Percentiles rank a stretch among this genome's conserved stretches.
Evolutionary conservation across 2,113 vertebrate species (phyloP).

Genomic region (Seriola quinqueradiata): DNA sequence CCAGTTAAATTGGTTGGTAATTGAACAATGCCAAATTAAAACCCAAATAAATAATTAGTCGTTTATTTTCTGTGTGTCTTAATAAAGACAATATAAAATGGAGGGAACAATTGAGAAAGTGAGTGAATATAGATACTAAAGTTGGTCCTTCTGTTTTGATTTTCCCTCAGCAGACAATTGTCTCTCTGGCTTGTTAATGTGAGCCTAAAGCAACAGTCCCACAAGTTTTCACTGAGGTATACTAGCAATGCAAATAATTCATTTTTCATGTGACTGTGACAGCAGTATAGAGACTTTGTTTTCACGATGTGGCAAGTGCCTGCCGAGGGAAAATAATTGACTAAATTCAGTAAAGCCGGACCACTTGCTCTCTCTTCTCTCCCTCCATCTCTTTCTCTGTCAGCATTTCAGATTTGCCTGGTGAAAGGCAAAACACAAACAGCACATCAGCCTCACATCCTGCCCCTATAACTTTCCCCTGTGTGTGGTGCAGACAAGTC

Average conservation of each 20-base stretch:
- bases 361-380: slow-evolving; percentile 60
- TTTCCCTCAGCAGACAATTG: slow-evolving; percentile 49
- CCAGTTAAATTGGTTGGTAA: slow-evolving; percentile 5
- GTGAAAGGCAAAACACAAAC: slow-evolving; percentile 44
- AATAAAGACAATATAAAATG: slow-evolving; percentile 35
- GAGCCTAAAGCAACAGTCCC: slow-evolving; percentile 24
- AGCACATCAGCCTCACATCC: slow-evolving; percentile 54
- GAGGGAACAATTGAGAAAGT: slow-evolving; percentile 60
- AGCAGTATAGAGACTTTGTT: slow-evolving; percentile 22
- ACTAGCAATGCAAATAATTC: slow-evolving; percentile 17
- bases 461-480: slow-evolving; percentile 78
- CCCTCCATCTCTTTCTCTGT: slow-evolving; percentile 58
- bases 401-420: slow-evolving; percentile 44
- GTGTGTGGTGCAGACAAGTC: slow-evolving; percentile 56
- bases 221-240: slow-evolving; percentile 9
- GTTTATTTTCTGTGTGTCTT: slow-evolving; percentile 8
- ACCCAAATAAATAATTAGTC: background rate
- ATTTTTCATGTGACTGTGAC: slow-evolving; percentile 36
- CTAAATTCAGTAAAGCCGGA: slow-evolving; percentile 46
- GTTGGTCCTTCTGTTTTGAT: slow-evolving; percentile 32
- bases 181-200: slow-evolving; percentile 36
- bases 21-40: slow-evolving; percentile 46
- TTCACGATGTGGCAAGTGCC: slow-evolving; percentile 40
- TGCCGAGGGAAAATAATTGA: slow-evolving; percentile 59
- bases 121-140: background rate